Evolutionary conservation across 2,888 invertebrate species (phyloP).

Genomic region (Herminia tarsipennalis): DNA sequence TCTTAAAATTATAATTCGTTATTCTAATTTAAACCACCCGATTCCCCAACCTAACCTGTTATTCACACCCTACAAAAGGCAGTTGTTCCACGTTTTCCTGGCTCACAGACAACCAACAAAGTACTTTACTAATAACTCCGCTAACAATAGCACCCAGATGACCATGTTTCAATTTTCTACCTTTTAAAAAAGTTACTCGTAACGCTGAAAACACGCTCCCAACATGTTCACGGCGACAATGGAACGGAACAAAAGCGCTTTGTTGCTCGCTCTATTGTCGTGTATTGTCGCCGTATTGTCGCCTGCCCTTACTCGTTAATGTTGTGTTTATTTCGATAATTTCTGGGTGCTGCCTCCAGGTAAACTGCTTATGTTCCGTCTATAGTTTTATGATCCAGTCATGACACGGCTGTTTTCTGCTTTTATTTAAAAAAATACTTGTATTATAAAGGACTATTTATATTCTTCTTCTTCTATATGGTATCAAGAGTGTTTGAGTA

Average conservation of each 20-base stretch:
- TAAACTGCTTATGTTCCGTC: neutral
- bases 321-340: slow-evolving; percentile 35
- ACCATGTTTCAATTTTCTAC: slow-evolving; percentile 40
- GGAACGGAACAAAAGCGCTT: slow-evolving; percentile 52
- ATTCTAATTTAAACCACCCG: too few species aligned
- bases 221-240: slow-evolving; percentile 54
- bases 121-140: slow-evolving; percentile 18
- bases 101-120: slow-evolving; percentile 1
- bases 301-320: slow-evolving; percentile 19
- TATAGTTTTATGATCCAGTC: neutral
- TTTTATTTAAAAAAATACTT: too few species aligned
- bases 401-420: too few species aligned
- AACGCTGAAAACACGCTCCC: slow-evolving; percentile 34
- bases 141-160: slow-evolving; percentile 26
- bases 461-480: too few species aligned
- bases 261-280: slow-evolving; percentile 51
- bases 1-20: too few species aligned
- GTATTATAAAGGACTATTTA: too few species aligned
- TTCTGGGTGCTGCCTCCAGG: slow-evolving; percentile 5
- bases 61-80: too few species aligned
- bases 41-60: too few species aligned
- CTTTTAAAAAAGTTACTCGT: slow-evolving; percentile 42
- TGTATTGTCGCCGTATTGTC: slow-evolving; percentile 32
- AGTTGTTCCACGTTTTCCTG: neutral
- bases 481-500: too few species aligned